Conservation (phyloP, 2,797 vertebrate genomes). For the Lepilemur septentrionalis region DNA sequence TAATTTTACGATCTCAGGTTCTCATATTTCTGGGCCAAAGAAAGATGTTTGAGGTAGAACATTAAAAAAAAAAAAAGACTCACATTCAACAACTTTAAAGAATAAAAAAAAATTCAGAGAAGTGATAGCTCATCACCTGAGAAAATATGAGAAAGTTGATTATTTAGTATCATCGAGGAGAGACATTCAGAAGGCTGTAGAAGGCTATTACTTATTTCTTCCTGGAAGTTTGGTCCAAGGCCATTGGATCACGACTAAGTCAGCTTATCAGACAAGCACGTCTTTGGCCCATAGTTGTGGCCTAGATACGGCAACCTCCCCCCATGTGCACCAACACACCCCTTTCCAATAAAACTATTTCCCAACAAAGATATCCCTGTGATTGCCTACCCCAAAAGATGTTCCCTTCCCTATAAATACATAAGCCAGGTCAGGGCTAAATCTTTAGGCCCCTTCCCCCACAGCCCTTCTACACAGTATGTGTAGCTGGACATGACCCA, state of each 20-base stretch:
- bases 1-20: neutral
- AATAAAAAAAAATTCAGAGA: neutral
- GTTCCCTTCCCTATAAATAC: neutral
- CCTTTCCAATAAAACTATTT: neutral
- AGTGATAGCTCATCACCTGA: neutral
- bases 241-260: neutral
- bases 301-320: neutral
- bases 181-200: neutral
- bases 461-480: fast-evolving
- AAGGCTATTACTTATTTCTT: neutral
- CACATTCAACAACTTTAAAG: neutral
- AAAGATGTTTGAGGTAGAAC: neutral
- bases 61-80: neutral
- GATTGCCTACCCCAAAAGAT: neutral
- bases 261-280: neutral
- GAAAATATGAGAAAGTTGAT: neutral
- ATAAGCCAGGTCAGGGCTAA: neutral
- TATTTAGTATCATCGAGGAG: neutral
- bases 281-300: too few species aligned
- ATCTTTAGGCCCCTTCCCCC: neutral
- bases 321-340: neutral
- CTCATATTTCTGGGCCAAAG: neutral
- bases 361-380: neutral
- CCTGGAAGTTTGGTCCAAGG: neutral
- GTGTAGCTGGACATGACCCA: too few species aligned